Conservation (phyloP, 2,113 vertebrate species). For the Marmota flaviventris region DNA sequence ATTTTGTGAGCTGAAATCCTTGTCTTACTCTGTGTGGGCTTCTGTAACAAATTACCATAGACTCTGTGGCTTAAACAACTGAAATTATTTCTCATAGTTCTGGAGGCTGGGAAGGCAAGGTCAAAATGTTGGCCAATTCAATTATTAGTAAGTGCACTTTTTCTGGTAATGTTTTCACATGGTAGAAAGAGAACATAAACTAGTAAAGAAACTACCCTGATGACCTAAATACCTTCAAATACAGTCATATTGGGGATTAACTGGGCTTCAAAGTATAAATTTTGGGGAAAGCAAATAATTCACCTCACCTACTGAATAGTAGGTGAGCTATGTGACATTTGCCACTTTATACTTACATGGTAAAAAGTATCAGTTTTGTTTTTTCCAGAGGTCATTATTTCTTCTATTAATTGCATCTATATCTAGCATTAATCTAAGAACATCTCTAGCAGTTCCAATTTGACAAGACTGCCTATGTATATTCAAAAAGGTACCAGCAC, state of each 20-base stretch:
- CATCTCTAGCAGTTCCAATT: background rate
- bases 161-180: background rate
- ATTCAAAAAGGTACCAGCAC: background rate
- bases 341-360: background rate
- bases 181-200: too few relatives aligned
- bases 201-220: background rate
- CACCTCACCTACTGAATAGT: background rate
- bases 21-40: background rate
- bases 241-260: background rate
- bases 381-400: background rate
- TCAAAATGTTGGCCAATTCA: background rate
- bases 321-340: background rate
- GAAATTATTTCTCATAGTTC: background rate
- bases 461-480: background rate
- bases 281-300: background rate
- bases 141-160: background rate
- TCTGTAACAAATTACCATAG: background rate
- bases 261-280: background rate
- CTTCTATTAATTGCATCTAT: background rate
- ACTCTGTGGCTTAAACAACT: background rate
- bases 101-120: background rate
- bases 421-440: background rate
- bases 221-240: background rate
- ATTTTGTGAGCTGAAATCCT: background rate
- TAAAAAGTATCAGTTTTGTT: background rate